Evolutionary conservation across 2,113 vertebrate genomes (phyloP), one percentile per base, ranked within the genome.

Genomic region (Thunnus maccoyii): DNA sequence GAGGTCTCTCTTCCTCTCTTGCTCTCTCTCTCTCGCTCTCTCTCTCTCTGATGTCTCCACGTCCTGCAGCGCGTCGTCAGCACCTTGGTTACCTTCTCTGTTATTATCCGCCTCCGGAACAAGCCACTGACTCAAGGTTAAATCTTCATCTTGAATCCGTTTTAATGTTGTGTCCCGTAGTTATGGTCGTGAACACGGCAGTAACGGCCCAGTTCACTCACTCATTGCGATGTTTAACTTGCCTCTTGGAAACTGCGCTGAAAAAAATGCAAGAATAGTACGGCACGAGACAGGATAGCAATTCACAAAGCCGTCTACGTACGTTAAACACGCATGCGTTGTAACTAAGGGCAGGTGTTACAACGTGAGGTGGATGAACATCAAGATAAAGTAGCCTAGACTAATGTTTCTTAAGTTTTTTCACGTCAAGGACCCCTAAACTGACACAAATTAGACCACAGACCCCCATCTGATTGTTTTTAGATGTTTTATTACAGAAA

Each of bases 11-110:
- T 11, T 4, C 15, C 17, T 58, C 27, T 56, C 9, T 22, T 60
- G 36, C 36, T 41, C 11, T 17, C 22, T 11, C 51, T 36, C 27
- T 32, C 25, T 57, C 56, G 8, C 47, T 4, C 41, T 22, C 67
- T 10, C 41, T 70, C 20, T 10, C 52, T 50, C 41, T 27, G 65
- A 47, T 5, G 50, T 61, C 70, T 77, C 55, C 56, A 57, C 69
- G 67, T 54, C 61, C 66, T 41, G 60, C 36, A 7, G 36, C 25
- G 79, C 85, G 89, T 83, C 84, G 75, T 75, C 70, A 32, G 15
- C 64, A 15, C 87, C 86, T 50, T 65, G 79, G 73, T 32, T 80
- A 81, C 87, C 36, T 13, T 11, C 3, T 30, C 6, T 1, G 15
- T 4, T 48, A 14, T n/a, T 46, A 3, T 50, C n/a, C 18, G 3